Conservation (phyloP, 2,888 invertebrate species). For the Drosophila demipolita region DNA sequence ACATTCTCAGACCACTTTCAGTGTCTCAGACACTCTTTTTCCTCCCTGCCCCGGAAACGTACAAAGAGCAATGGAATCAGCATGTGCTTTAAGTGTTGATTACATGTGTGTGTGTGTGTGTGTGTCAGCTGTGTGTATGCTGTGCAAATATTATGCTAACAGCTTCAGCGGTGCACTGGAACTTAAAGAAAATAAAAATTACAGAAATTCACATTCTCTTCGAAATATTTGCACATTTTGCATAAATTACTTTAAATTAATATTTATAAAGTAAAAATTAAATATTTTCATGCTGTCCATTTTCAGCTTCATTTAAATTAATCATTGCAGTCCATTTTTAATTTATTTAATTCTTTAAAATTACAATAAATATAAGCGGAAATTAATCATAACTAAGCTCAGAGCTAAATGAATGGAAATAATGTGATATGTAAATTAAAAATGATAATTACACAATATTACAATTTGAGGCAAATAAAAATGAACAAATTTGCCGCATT, state of each 20-base stretch:
- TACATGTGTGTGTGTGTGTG: constrained; percentile 9
- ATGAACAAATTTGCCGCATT: background rate
- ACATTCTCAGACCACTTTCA: constrained; percentile 34
- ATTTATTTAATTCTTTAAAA: background rate
- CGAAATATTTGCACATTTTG: background rate
- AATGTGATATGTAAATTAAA: background rate
- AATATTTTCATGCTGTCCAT: background rate
- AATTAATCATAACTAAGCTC: background rate
- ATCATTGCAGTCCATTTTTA: background rate
- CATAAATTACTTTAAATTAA: background rate
- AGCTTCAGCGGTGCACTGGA: constrained; percentile 7
- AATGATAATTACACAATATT: background rate
- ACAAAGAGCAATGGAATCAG: constrained; percentile 14
- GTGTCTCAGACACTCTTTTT: background rate
- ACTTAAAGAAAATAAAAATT: constrained; percentile 3
- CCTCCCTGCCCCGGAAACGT: background rate
- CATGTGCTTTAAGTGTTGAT: constrained; percentile 53
- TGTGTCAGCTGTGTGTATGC: constrained; percentile 3
- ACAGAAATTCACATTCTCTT: background rate
- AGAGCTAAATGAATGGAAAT: background rate
- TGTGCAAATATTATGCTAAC: constrained; percentile 34
- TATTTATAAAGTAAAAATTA: background rate
- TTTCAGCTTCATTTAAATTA: background rate
- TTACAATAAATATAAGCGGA: background rate
- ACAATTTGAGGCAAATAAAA: background rate